phyloP scores from a whole-genome alignment of 2,797 vertebrate genomes.

The Pelobates cultripes region DNA sequence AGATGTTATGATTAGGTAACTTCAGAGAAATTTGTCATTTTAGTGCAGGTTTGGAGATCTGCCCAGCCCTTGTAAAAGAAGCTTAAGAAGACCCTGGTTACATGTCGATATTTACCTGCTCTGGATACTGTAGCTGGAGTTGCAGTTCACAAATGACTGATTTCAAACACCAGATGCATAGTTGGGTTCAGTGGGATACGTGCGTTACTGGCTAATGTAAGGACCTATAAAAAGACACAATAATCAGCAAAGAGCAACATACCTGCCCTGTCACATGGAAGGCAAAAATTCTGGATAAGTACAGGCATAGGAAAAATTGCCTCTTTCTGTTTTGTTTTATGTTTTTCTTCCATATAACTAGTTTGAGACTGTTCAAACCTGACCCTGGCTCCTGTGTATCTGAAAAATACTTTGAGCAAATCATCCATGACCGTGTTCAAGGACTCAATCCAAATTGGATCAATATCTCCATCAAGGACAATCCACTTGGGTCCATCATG shows the following conservation, averaged over 20 bases:
- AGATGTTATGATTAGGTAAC: too few species aligned
- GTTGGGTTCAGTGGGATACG: constrained; percentile 88
- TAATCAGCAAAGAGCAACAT: not conserved
- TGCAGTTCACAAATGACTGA: constrained; percentile 87
- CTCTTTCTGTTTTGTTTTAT: not conserved
- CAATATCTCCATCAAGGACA: constrained; percentile 94
- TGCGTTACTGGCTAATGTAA: constrained; percentile 93
- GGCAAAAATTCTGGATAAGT: not conserved
- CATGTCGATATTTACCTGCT: constrained; percentile 71
- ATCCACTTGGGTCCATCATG: constrained; percentile 95
- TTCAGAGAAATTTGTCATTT: too few species aligned
- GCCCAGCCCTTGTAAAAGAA: too few species aligned
- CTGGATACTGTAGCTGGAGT: constrained; percentile 94
- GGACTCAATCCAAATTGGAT: constrained; percentile 98
- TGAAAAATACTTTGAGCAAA: too few species aligned
- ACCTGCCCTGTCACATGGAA: not conserved
- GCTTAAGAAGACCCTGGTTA: too few species aligned
- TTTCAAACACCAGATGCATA: constrained; percentile 94
- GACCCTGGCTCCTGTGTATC: too few species aligned
- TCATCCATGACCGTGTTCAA: constrained; percentile 98
- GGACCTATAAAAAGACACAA: constrained; percentile 70
- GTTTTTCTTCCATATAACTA: too few species aligned
- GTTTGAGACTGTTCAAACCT: too few species aligned
- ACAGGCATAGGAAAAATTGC: not conserved
- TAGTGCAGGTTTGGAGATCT: too few species aligned